Base-by-base conservation (phyloP, 2,797 vertebrate species). In the Spinus olivaceus region DNA sequence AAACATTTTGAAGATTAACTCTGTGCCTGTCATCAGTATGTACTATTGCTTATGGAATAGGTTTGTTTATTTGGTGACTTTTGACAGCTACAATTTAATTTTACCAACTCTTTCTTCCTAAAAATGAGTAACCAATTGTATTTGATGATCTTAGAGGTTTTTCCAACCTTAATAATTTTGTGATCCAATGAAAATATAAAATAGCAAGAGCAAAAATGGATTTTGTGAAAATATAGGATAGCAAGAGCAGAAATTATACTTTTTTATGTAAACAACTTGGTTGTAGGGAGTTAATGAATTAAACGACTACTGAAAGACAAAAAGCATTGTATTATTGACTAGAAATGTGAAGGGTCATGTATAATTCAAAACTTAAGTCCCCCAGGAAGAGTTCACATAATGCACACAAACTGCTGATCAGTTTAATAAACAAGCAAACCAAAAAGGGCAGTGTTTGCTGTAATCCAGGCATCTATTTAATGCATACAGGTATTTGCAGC, bases 311-410 rank as follows among this genome's bases (percentile, higher is more conserved):
- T 57, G 60, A 53, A 80, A 59, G 35, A 59, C 59, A 82, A 65
- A 95, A 90, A 64, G 23, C 56, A 19, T 76, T 84, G 27, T 88
- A n/a, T 86, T 94, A 41, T 35, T 67, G 57, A 82, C 33, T 76
- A 59, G 80, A 96, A 86, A 76, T 61, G 18, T 61, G 85, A 74
- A 76, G 37, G 65, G 32, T 81, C 63, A 59, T 69, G 51, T 85
- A 72, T 96, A 86, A 94, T 92, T 96, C 73, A 94, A 67, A 88
- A n/a, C n/a, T 18, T 16, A 32, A 53, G 87, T 91, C 47, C 70
- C 70, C 18, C 70, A 65, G 69, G 53, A 88, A 86, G n/a, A 23
- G 53, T 74, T 91, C 53, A 46, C 30, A 5, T 88, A 79, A 86
- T 41, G 39, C 69, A 19, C 13, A 4, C 46, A 74, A 91, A 81